phyloP scores from a whole-genome alignment of 37 sponge, comb jelly and placozoan genomes.

The Axinella damicornis region DNA sequence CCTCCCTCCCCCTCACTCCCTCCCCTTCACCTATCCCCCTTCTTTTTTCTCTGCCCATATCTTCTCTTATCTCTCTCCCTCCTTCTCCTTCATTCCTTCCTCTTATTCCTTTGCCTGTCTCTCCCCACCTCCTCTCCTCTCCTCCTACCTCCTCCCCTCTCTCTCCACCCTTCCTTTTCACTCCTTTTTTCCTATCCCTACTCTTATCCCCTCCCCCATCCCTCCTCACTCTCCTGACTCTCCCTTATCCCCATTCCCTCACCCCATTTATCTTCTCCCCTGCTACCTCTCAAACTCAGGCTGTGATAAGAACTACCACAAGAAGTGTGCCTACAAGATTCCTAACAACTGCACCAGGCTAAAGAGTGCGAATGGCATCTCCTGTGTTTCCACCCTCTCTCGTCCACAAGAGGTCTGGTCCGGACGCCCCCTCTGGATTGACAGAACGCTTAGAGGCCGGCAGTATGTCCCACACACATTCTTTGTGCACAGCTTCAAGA shows the following conservation, averaged over 20 bases:
- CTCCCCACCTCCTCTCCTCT: too few relatives aligned
- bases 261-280: neutral
- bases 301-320: conserved; percentile 90
- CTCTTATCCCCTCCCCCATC: neutral
- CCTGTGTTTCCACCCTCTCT: neutral
- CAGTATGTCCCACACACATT: conserved; percentile 91
- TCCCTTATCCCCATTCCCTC: too few relatives aligned
- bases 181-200: too few relatives aligned
- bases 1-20: too few relatives aligned
- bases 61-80: too few relatives aligned
- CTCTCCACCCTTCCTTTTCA: neutral
- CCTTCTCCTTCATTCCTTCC: neutral
- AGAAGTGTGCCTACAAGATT: conserved; percentile 88
- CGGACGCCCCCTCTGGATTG: conserved; percentile 85
- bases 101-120: neutral
- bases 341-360: conserved; percentile 88
- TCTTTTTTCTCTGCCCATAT: too few relatives aligned
- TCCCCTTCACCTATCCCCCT: too few relatives aligned
- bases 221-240: neutral
- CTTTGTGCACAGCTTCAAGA: conserved; percentile 79
- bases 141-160: too few relatives aligned
- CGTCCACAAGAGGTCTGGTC: conserved; percentile 67
- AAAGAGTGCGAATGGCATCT: conserved; percentile 20
- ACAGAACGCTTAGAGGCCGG: conserved; percentile 64
- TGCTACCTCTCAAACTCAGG: conserved; percentile 38